Evolutionary conservation across 1,140 invertebrate species (phyloP).

Genomic region (Thaumatotibia leucotreta): DNA sequence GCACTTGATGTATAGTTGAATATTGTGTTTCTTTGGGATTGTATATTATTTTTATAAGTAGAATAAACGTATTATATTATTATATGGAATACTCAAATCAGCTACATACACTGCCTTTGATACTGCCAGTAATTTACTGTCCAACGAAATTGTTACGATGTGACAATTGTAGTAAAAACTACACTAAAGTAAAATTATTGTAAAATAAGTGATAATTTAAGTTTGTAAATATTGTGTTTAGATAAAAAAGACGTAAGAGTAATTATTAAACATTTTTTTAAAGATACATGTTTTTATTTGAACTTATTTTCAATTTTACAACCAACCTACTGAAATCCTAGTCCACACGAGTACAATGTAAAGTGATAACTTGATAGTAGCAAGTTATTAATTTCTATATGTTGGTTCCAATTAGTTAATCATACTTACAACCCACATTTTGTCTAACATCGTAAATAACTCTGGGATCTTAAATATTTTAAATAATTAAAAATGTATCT

Average conservation of each 20-base stretch:
- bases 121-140: constrained; percentile 30
- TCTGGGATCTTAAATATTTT: too few relatives aligned
- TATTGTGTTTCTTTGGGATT: constrained; percentile 57
- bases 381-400: too few relatives aligned
- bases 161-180: too few relatives aligned
- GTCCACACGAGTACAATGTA: too few relatives aligned
- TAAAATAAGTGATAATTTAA: constrained; percentile 47
- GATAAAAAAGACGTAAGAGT: constrained; percentile 67
- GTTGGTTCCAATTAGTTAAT: too few relatives aligned
- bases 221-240: constrained; percentile 74
- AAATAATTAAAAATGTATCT: too few relatives aligned
- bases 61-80: constrained; percentile 35
- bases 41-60: constrained; percentile 40
- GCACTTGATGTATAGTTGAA: not conserved
- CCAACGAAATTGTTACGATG: constrained; percentile 18
- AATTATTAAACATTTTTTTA: constrained; percentile 65
- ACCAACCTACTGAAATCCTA: too few relatives aligned
- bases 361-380: too few relatives aligned
- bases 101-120: constrained; percentile 61
- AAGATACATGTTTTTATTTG: constrained; percentile 18
- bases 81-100: constrained; percentile 56
- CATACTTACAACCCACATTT: too few relatives aligned
- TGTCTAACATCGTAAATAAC: too few relatives aligned
- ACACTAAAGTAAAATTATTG: constrained; percentile 31
- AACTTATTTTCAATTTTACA: too few relatives aligned